These are phyloP conservation scores for Chrysemys picta DNA, from an alignment of 2,113 vertebrate species.

Conservation along the genomic window DNA sequence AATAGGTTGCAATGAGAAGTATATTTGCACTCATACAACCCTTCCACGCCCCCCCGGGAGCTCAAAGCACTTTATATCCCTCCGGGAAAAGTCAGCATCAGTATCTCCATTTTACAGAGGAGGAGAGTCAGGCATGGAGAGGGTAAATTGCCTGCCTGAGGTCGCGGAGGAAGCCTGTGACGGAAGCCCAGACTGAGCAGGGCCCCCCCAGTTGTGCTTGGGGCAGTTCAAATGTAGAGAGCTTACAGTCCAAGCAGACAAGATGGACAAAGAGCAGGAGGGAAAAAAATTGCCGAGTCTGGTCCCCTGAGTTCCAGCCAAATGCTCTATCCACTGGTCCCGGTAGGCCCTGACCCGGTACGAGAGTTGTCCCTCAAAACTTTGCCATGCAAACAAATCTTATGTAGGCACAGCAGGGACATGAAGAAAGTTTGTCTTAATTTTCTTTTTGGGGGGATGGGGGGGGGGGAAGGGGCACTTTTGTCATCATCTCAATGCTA, in stretches of 20 bases:
- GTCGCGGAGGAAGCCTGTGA: not conserved
- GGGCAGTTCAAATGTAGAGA: not conserved
- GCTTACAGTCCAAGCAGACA: not conserved
- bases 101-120: not conserved
- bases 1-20: not conserved
- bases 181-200: not conserved
- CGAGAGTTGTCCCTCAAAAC: not conserved
- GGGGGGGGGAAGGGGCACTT: not conserved
- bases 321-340: fast-evolving
- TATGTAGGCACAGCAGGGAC: not conserved
- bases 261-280: not conserved
- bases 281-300: not conserved
- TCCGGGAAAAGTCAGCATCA: not conserved
- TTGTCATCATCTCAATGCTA: not conserved
- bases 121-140: not conserved
- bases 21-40: not conserved
- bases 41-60: not conserved
- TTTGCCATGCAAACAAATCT: not conserved
- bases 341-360: not conserved
- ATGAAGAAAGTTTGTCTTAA: not conserved
- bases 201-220: not conserved
- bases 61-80: not conserved
- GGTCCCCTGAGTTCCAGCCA: not conserved
- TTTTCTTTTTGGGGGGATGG: not conserved
- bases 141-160: not conserved